Evolutionary conservation across 2,888 invertebrate genomes (phyloP).

Genomic region (Pardosa pseudoannulata): DNA sequence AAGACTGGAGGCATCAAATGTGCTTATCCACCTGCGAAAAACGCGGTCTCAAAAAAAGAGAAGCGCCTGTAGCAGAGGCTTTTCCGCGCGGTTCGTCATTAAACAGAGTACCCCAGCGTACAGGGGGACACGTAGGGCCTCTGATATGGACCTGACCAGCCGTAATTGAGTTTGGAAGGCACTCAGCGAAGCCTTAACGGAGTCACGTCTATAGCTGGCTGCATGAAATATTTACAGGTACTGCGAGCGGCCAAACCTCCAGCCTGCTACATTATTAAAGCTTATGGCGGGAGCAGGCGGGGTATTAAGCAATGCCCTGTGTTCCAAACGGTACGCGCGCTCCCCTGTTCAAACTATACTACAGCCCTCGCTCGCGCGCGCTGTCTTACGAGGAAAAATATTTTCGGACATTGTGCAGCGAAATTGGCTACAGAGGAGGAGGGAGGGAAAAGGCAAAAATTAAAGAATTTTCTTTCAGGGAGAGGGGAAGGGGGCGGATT

Average conservation of each 20-base stretch:
- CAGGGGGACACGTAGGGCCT: constrained; percentile 53
- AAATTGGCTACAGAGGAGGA: constrained; percentile 27
- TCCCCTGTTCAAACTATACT: constrained; percentile 15
- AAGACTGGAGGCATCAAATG: constrained; percentile 7
- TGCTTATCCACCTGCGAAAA: constrained; percentile 22
- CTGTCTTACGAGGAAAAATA: constrained; percentile 55
- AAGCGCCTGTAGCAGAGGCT: constrained; percentile 44
- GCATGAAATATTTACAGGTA: constrained; percentile 69
- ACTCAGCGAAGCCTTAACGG: constrained; percentile 55
- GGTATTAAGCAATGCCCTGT: constrained; percentile 56
- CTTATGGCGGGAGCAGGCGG: constrained; percentile 55
- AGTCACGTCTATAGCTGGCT: constrained; percentile 60
- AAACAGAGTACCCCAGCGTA: constrained; percentile 50
- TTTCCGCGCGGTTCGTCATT: constrained; percentile 55
- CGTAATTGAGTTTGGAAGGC: constrained; percentile 69
- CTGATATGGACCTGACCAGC: constrained; percentile 61
- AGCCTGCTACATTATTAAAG: constrained; percentile 63
- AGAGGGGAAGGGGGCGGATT: constrained; percentile 8
- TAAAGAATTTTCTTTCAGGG: constrained; percentile 42
- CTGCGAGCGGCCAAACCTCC: constrained; percentile 46
- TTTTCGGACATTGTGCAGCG: constrained; percentile 57
- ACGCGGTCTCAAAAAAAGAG: neutral
- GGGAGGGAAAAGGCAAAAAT: constrained; percentile 34
- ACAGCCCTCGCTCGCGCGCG: constrained; percentile 15
- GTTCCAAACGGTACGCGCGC: constrained; percentile 32